Base-by-base conservation (phyloP, 2,888 invertebrate species). In the Mystacides longicornis region DNA sequence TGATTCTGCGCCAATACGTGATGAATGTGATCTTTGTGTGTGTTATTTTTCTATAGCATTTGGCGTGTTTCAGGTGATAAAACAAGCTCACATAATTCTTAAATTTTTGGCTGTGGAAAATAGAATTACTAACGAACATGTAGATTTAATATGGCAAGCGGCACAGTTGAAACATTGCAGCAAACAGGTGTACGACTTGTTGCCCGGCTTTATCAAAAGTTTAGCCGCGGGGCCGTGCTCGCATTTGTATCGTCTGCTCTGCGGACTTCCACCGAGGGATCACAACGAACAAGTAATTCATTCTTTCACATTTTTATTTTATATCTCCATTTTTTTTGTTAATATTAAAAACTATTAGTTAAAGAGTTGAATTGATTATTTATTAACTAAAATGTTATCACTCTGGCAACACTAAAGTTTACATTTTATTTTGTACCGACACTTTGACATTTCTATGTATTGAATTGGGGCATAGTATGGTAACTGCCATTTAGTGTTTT, bases 151-250 rank as follows among this genome's bases (percentile, higher is more conserved):
- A 61, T 96, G 95, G 95, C 90, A 93, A 62, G 93, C 95, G 0
- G 93, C 94, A 1, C 95, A 95, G 70, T 71, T 95, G 51, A 96
- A 96, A 69, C 95, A 96, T 70, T 96, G 95, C 68, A 89, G 93
- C 1, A 88, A 93, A 64, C 93, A 94, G 60, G 93, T 95, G 59
- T 89, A 93, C 67, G 96, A 96, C 71, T 77, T 94, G 45, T 72
- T 96, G 60, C 91, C 93, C 1, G 89, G 93, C 1, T 79, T 95
- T 61, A 93, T 95, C 2, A 89, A 95, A 66, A 92, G 93, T 66
- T 72, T 96, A 58, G 89, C 94, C 9, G 87, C 91, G 0, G 86
- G 87, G 33, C 93, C 93, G 0, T 93, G 94, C 33, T 79, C 91
- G 49, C 93, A 95, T 75, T 77, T 95, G 14, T 92, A 94, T 65